Percentiles rank a stretch among this genome's conserved stretches.
These are phyloP conservation scores for Fulica atra DNA, from an alignment of 2,113 vertebrate species.

Conservation along the genomic window DNA sequence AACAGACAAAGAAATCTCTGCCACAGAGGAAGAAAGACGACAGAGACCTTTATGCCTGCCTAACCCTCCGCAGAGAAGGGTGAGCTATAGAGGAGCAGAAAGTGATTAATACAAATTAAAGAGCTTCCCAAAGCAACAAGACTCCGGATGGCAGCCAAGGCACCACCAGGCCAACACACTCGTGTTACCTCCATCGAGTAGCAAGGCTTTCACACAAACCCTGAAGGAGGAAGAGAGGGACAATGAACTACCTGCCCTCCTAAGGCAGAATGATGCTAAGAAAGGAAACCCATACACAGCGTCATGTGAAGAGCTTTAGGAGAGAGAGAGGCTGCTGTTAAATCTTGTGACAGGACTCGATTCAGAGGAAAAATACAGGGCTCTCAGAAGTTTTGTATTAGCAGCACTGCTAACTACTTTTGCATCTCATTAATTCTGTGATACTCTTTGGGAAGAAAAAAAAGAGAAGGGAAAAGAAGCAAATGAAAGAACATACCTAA, in stretches of 20 bases:
- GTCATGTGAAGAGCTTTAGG: neutral
- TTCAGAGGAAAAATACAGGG: neutral
- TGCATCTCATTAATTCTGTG: neutral
- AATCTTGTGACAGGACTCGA: neutral
- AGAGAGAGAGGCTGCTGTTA: neutral
- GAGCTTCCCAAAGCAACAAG: neutral
- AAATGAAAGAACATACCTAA: neutral
- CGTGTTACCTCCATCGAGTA: neutral
- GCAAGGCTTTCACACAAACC: neutral
- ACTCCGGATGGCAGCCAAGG: neutral
- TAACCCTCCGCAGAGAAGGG: neutral
- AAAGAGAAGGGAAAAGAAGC: neutral
- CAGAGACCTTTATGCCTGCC: neutral
- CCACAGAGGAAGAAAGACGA: neutral
- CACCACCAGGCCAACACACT: neutral
- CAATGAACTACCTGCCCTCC: neutral
- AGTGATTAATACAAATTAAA: neutral
- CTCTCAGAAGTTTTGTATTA: neutral
- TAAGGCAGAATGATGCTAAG: neutral
- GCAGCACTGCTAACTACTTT: neutral
- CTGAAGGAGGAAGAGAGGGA: neutral
- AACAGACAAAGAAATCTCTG: constrained; percentile 20
- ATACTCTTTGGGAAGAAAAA: neutral
- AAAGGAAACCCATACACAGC: neutral
- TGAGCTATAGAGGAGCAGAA: neutral